Conservation (phyloP, 2,797 vertebrate genomes). For the Sebastes aleutianus region DNA sequence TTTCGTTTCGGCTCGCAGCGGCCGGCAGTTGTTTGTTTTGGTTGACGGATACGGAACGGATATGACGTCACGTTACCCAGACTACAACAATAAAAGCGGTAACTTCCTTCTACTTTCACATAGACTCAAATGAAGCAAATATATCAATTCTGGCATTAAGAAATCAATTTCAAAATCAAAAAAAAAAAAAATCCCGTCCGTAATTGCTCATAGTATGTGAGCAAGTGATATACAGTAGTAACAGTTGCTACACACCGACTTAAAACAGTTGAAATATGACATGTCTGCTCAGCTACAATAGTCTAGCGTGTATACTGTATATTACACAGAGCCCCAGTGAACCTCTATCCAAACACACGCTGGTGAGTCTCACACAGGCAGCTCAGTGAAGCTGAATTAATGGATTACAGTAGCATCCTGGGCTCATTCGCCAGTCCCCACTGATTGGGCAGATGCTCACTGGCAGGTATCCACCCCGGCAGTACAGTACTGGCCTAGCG, state of each 20-base stretch:
- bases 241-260: neutral
- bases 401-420: slow-evolving; percentile 58
- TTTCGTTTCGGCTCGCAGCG: rapidly evolving
- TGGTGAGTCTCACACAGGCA: slow-evolving; percentile 4
- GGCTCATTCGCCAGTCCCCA: slow-evolving; percentile 55
- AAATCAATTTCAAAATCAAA: rapidly evolving
- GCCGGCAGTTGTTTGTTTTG: too few species aligned
- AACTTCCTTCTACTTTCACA: too few species aligned
- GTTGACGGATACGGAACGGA: too few species aligned
- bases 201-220: neutral
- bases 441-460: slow-evolving; percentile 74
- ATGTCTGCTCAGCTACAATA: neutral
- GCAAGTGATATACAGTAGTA: neutral
- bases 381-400: slow-evolving; percentile 71
- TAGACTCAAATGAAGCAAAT: too few species aligned
- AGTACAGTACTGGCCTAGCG: neutral
- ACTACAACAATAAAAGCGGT: too few species aligned
- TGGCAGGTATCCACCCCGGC: slow-evolving; percentile 49
- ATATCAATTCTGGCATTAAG: too few species aligned
- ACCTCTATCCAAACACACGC: neutral
- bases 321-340: neutral
- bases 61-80: too few species aligned
- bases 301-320: neutral
- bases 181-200: too few species aligned
- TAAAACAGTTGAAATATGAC: neutral